phyloP scores from a whole-genome alignment of 2,888 invertebrate genomes.

The Tethea ocularis region DNA sequence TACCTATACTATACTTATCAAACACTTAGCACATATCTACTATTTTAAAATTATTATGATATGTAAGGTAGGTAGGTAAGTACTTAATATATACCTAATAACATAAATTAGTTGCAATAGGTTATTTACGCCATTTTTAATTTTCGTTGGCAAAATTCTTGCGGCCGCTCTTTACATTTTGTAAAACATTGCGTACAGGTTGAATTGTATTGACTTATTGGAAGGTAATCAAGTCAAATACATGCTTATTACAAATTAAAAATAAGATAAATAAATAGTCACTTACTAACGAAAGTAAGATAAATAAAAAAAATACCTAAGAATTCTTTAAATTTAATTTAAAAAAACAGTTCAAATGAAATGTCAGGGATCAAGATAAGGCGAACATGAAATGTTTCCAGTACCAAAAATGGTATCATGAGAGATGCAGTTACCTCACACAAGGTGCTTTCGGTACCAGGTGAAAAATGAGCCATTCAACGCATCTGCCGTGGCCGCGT shows the following conservation, averaged over 20 bases:
- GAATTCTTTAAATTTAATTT: slow-evolving; percentile 17
- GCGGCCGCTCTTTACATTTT: neutral
- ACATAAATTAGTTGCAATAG: no score
- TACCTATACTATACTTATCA: no score
- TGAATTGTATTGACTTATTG: neutral
- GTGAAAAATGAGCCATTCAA: slow-evolving; percentile 45
- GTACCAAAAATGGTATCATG: slow-evolving; percentile 54
- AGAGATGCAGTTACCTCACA: slow-evolving; percentile 38
- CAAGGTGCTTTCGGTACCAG: slow-evolving; percentile 62
- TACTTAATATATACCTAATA: no score
- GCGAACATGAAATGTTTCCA: slow-evolving; percentile 50
- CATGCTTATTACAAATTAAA: neutral
- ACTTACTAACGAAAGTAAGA: neutral
- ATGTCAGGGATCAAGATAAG: slow-evolving; percentile 52
- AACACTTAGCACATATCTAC: no score
- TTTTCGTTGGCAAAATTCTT: neutral
- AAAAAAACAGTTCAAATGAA: slow-evolving; percentile 28
- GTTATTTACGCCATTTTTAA: slow-evolving; percentile 1
- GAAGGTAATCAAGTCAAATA: neutral
- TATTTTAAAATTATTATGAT: no score
- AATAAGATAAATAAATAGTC: neutral
- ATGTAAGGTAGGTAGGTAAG: no score
- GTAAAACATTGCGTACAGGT: neutral
- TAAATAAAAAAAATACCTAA: neutral
- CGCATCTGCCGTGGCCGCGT: slow-evolving; percentile 46